Base-by-base conservation (phyloP, 2,888 invertebrate species). In the Chesias legatella region DNA sequence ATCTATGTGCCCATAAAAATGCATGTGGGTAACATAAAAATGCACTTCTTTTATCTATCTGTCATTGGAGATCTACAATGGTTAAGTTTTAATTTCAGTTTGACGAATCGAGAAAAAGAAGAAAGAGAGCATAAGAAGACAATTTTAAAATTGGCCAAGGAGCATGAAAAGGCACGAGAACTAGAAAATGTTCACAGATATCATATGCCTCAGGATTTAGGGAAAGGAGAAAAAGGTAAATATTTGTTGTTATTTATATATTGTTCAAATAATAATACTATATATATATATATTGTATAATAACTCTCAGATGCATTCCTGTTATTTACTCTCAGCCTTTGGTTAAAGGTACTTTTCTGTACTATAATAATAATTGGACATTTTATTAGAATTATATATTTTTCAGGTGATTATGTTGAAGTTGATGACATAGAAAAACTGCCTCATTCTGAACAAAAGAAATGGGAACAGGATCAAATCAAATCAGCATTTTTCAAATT, bases 381-480 rank as follows among this genome's bases (percentile, higher is more conserved):
- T n/a, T n/a, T n/a, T n/a, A n/a, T n/a, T n/a, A n/a, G n/a, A n/a
- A n/a, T n/a, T n/a, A n/a, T 31, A 10, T 33, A 34, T 10, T 21
- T 77, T 69, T 56, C 73, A 86, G 91, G 92, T 36, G 92, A 93
- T 63, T 95, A 95, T 79, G 89, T 94, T 48, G 96, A 96, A 85
- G 93, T 95, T 20, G 96, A 96, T 79, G 95, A 96, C 57, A 90
- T 92, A 53, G 98, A 98, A 73, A 94, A 93, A 61, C 88, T 93
- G 48, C 94, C 94, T 0, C 94, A 94, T 67, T 94, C 94, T 0
- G 95, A 95, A 59, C 95, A 95, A 79, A 93, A 94, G 58, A 97
- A 97, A 88, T 99, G 99, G 99, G 99, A 99, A 79, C 96, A 98
- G 44, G 98, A 98, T 71, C 97, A 98, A 78, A 94, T 99, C 85